Evolutionary conservation across 2,113 vertebrate species (phyloP).

Genomic region (Lucifuga dentata): DNA sequence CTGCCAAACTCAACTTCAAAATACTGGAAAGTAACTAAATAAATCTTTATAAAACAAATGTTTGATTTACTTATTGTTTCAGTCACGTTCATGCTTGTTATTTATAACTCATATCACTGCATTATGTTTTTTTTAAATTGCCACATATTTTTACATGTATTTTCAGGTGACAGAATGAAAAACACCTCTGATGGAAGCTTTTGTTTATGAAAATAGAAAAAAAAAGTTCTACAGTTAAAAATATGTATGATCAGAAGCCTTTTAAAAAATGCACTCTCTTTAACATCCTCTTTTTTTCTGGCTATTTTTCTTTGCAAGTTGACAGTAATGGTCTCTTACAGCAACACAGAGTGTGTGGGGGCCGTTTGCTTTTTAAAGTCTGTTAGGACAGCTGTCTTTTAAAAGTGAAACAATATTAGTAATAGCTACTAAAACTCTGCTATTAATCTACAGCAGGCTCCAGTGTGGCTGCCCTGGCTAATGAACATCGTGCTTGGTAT

Average conservation of each 20-base stretch:
- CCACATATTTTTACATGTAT: not conserved
- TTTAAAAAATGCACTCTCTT: constrained; percentile 16
- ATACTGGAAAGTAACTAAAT: not conserved
- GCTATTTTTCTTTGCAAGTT: constrained; percentile 9
- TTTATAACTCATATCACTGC: not conserved
- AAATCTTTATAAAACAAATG: constrained; percentile 6
- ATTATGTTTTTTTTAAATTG: not conserved
- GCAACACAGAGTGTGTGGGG: constrained; percentile 11
- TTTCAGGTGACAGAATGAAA: not conserved
- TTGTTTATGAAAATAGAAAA: constrained; percentile 1
- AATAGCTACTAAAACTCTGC: constrained; percentile 39
- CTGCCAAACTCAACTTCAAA: not conserved
- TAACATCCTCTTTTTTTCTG: not conserved
- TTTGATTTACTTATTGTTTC: not conserved
- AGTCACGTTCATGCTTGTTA: not conserved
- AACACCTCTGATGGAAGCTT: not conserved
- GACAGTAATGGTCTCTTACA: constrained; percentile 37
- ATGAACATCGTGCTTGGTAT: constrained; percentile 38
- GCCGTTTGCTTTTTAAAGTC: not conserved
- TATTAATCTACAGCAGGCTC: constrained; percentile 43
- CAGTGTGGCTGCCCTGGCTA: constrained; percentile 23
- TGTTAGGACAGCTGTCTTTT: constrained; percentile 52
- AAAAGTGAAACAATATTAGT: constrained; percentile 41
- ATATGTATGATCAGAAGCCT: constrained; percentile 12
- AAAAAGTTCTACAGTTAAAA: not conserved